A percentile compares a stretch with the other conserved stretches of the same genome.
Conservation (phyloP, 2,888 invertebrate genomes). For the Apotomis turbidana region DNA sequence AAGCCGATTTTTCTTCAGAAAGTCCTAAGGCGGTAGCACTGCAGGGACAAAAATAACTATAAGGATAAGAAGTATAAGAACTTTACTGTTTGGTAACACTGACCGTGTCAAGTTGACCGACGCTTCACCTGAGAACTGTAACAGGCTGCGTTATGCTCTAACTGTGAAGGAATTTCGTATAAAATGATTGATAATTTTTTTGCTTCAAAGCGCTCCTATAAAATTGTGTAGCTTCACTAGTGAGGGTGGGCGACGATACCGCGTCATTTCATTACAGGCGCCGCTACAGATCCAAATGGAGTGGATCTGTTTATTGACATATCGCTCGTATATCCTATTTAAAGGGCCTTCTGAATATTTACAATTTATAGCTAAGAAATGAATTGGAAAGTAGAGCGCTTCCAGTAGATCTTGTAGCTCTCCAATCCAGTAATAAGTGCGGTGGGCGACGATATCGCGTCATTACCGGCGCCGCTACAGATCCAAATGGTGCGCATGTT, state of each 20-base stretch:
- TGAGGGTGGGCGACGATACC: slow-evolving; percentile 63
- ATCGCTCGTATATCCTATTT: not conserved
- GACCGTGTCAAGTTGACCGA: too few species aligned
- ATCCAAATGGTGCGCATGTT: slow-evolving; percentile 12
- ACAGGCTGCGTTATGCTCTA: too few species aligned
- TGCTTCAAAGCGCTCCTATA: slow-evolving; percentile 46
- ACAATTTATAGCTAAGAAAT: too few species aligned
- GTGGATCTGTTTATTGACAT: not conserved
- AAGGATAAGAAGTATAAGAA: too few species aligned
- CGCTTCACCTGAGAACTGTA: too few species aligned
- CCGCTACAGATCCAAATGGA: slow-evolving; percentile 40
- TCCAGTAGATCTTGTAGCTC: slow-evolving; percentile 46
- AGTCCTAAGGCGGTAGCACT: too few species aligned
- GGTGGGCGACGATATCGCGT: slow-evolving; percentile 61
- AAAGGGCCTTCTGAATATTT: not conserved
- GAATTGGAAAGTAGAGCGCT: slow-evolving; percentile 21
- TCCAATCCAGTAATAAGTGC: slow-evolving; percentile 62
- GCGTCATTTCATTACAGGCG: slow-evolving; percentile 70
- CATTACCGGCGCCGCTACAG: slow-evolving; percentile 59
- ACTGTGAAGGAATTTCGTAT: too few species aligned
- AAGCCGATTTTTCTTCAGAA: too few species aligned
- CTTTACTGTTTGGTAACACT: too few species aligned
- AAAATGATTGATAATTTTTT: too few species aligned
- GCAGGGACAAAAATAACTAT: too few species aligned
- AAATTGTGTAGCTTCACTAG: slow-evolving; percentile 50